These are phyloP conservation scores for Zosterops lateralis DNA, from an alignment of 2,113 vertebrate species.

Conservation along the genomic window DNA sequence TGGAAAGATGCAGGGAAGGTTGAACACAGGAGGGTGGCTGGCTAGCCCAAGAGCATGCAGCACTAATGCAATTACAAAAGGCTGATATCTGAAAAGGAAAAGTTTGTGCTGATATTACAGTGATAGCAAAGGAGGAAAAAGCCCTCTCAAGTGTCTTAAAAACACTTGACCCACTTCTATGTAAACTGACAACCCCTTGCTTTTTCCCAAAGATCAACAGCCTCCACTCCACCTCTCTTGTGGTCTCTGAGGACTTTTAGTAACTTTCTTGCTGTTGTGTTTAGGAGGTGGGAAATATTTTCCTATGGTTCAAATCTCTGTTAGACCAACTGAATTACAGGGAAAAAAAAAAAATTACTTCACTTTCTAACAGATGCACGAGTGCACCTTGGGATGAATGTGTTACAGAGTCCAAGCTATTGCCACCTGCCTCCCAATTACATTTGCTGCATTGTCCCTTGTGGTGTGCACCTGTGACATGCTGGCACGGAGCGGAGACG, in stretches of 20 bases:
- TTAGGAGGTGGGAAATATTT: neutral
- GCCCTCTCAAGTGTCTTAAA: conserved; percentile 5
- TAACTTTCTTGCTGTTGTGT: neutral
- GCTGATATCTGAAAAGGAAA: conserved; percentile 15
- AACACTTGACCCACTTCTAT: neutral
- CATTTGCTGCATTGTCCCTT: conserved; percentile 64
- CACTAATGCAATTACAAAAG: neutral
- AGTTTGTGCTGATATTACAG: neutral
- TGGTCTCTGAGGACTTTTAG: fast-evolving
- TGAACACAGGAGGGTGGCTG: neutral
- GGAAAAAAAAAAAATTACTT: neutral
- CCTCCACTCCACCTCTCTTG: neutral
- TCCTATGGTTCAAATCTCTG: neutral
- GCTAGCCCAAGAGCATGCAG: fast-evolving
- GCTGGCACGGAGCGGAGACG: conserved; percentile 5
- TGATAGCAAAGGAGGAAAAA: neutral
- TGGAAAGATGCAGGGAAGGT: neutral
- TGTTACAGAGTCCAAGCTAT: conserved; percentile 26
- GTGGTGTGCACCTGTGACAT: conserved; percentile 67
- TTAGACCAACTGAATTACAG: neutral
- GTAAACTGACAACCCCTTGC: neutral
- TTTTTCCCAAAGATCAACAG: neutral
- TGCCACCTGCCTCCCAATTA: conserved; percentile 67
- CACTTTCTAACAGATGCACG: conserved; percentile 54
- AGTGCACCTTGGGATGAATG: conserved; percentile 56